Evolutionary conservation across 2,888 invertebrate genomes (phyloP).

Genomic region (Pimpla rufipes): DNA sequence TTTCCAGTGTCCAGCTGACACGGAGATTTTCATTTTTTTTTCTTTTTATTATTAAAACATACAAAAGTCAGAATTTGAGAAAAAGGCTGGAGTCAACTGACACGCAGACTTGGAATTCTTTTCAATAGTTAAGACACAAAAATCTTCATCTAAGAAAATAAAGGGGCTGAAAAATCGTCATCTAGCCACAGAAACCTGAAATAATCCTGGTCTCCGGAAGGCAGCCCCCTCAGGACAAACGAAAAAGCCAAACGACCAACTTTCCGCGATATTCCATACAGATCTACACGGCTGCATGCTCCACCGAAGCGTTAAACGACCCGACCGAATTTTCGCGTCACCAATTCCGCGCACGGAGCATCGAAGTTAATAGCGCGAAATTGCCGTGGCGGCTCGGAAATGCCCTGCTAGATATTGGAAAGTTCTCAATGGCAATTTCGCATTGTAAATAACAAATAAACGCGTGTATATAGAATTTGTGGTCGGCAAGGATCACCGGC

Average conservation of each 20-base stretch:
- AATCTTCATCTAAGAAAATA: no score
- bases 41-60: no score
- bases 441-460: background rate
- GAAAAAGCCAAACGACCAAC: background rate
- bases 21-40: no score
- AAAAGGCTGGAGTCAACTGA: no score
- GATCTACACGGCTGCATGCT: background rate
- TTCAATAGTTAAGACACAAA: no score
- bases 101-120: no score
- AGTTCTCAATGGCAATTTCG: background rate
- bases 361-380: background rate
- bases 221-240: background rate
- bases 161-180: no score
- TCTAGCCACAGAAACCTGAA: no score
- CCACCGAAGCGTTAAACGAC: constrained; percentile 1
- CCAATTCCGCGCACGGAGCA: background rate
- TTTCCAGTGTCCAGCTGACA: no score
- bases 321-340: constrained; percentile 2
- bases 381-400: background rate
- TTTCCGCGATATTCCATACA: background rate
- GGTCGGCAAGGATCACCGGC: background rate
- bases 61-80: no score
- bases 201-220: no score
- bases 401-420: constrained; percentile 11
- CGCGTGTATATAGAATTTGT: background rate